Conservation (phyloP, 2,113 vertebrate species). For the Tupaia chinensis region DNA sequence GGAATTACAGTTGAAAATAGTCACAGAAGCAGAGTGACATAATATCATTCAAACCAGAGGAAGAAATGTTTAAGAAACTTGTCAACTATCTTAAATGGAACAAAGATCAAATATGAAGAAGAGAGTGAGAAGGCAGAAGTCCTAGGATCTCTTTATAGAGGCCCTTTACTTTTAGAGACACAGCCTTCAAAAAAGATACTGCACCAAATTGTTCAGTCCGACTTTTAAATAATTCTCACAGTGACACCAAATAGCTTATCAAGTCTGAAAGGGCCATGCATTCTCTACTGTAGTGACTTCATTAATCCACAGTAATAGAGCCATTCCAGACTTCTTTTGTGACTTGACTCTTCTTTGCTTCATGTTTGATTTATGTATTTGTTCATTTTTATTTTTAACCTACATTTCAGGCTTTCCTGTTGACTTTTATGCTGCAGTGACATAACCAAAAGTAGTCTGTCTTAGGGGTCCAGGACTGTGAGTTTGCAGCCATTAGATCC, state of each 20-base stretch:
- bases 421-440: not conserved
- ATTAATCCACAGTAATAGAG: not conserved
- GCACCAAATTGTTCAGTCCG: not conserved
- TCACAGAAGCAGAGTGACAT: not conserved
- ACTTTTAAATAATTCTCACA: not conserved
- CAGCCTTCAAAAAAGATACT: not conserved
- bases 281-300: fast-evolving
- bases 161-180: not conserved
- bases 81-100: not conserved
- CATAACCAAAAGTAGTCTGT: not conserved
- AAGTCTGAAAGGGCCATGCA: fast-evolving
- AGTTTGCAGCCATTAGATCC: not conserved
- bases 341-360: not conserved
- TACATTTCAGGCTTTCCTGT: not conserved
- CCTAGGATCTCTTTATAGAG: not conserved
- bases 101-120: not conserved
- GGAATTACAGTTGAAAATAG: not conserved
- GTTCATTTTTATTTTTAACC: not conserved
- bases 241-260: not conserved
- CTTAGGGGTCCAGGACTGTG: not conserved
- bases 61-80: not conserved
- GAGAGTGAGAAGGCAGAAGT: not conserved
- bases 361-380: not conserved
- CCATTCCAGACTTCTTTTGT: not conserved
- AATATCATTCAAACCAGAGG: not conserved